phyloP scores from a whole-genome alignment of 2,888 invertebrate genomes.

The Gymnosoma rotundatum region DNA sequence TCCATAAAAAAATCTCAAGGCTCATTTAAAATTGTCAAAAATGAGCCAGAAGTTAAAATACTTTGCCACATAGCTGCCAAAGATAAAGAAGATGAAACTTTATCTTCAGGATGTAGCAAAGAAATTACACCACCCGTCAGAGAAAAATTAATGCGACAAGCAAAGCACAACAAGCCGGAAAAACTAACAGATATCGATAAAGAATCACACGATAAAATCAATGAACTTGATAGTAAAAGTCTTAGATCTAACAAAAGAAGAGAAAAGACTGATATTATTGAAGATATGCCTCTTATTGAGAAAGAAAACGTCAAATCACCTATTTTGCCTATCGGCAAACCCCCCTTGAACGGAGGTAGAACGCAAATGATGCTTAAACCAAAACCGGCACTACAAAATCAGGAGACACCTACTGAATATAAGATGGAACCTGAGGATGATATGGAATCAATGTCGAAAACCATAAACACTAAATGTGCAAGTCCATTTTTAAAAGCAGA shows the following conservation, averaged over 20 bases:
- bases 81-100: conserved; percentile 50
- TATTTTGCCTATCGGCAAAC: neutral
- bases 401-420: neutral
- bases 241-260: conserved; percentile 18
- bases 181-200: conserved; percentile 6
- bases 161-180: conserved; percentile 21
- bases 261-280: conserved; percentile 28
- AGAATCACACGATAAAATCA: neutral
- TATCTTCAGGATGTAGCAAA: conserved; percentile 49
- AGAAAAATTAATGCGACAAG: conserved; percentile 57
- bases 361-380: conserved; percentile 6
- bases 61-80: conserved; percentile 69
- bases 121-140: conserved; percentile 59
- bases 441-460: neutral
- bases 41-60: conserved; percentile 72
- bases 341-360: conserved; percentile 2
- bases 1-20: conserved; percentile 34
- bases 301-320: conserved; percentile 15
- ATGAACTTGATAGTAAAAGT: conserved; percentile 3
- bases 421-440: conserved; percentile 25
- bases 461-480: neutral
- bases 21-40: conserved; percentile 24
- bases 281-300: neutral
- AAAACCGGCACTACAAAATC: neutral
- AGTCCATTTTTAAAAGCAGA: conserved; percentile 2